Evolutionary conservation across 2,113 vertebrate species (phyloP), one percentile per base, ranked within the genome.

Genomic region (Bubo scandiacus): DNA sequence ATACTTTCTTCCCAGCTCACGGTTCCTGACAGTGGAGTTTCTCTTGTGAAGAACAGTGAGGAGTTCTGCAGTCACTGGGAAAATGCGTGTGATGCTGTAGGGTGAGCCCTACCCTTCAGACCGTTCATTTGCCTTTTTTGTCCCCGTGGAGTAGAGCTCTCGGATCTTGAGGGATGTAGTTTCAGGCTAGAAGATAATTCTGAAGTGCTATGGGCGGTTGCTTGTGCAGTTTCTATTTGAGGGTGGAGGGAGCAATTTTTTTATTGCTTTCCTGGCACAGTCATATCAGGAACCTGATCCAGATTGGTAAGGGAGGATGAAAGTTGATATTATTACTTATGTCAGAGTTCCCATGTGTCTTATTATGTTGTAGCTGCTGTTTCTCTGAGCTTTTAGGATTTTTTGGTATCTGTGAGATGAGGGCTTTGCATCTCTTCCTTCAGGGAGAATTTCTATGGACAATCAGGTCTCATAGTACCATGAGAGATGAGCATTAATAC

Each of bases 201-300:
- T 23, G 9, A 5, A 42, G 36, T 29, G 54, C 40, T 25, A 1
- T 36, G 70, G 59, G 55, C 0, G 9, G 38, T 55, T 78, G 74
- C 32, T 43, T 25, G 43, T 71, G 40, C 27, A 29, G 34, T 14
- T 78, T 77, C 58, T 85, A 4, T 59, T 65, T 72, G 84, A 45
- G 74, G 58, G 36, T 81, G 94, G 86, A 61, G 86, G 22, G 26
- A 73, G 49, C 36, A 49, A 15, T 72, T 66, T 30, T 67, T 29
- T 45, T 51, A 54, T 70, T 51, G 72, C 68, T 83, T 94, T 94
- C 75, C 83, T 95, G 94, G 91, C 83, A 62, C 16, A 0, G 26
- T 74, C 12, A 5, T 27, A 12, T 34, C 59, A 47, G 88, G 72
- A 96, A 86, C 80, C 77, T 15, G 68, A 78, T 59, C 72, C 86